phyloP scores from a whole-genome alignment of 2,888 invertebrate species.

The Drosophila leonis region DNA sequence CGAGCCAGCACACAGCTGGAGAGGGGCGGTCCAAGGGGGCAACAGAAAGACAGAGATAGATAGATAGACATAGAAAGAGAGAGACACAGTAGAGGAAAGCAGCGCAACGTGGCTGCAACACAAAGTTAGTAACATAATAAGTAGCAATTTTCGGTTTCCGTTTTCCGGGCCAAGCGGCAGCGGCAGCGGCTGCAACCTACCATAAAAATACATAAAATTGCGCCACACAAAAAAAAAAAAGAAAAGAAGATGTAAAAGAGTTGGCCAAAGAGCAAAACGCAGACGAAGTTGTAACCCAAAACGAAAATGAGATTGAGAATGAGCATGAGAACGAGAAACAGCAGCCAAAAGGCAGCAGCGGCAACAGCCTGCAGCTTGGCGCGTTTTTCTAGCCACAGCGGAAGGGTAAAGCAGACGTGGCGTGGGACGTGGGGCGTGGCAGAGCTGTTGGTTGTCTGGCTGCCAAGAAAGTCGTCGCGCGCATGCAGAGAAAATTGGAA shows the following conservation, averaged over 20 bases:
- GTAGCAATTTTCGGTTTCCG: slow-evolving; percentile 81
- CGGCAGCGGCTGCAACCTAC: slow-evolving; percentile 72
- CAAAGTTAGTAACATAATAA: slow-evolving; percentile 81
- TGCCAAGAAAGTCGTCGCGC: slow-evolving; percentile 75
- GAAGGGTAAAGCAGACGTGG: background rate
- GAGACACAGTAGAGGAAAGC: background rate
- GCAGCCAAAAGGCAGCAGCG: slow-evolving; percentile 50
- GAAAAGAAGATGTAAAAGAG: slow-evolving; percentile 5
- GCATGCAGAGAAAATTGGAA: slow-evolving; percentile 76
- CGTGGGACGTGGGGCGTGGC: slow-evolving; percentile 8
- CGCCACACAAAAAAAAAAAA: slow-evolving; percentile 52
- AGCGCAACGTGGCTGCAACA: slow-evolving; percentile 62
- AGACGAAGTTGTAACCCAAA: slow-evolving; percentile 25
- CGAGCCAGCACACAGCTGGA: slow-evolving; percentile 30
- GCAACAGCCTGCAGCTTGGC: slow-evolving; percentile 51
- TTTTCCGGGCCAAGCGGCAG: slow-evolving; percentile 77
- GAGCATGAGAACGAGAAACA: slow-evolving; percentile 34
- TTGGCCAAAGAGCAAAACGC: slow-evolving; percentile 34
- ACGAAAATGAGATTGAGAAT: slow-evolving; percentile 19
- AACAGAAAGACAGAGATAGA: background rate
- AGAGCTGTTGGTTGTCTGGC: slow-evolving; percentile 47
- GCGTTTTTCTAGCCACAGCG: slow-evolving; percentile 1
- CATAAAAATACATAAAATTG: slow-evolving; percentile 80
- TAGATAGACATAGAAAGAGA: background rate
- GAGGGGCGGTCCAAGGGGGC: background rate